These are phyloP conservation scores for Bagarius yarrelli DNA, from an alignment of 2,113 vertebrate species.

Conservation along the genomic window DNA sequence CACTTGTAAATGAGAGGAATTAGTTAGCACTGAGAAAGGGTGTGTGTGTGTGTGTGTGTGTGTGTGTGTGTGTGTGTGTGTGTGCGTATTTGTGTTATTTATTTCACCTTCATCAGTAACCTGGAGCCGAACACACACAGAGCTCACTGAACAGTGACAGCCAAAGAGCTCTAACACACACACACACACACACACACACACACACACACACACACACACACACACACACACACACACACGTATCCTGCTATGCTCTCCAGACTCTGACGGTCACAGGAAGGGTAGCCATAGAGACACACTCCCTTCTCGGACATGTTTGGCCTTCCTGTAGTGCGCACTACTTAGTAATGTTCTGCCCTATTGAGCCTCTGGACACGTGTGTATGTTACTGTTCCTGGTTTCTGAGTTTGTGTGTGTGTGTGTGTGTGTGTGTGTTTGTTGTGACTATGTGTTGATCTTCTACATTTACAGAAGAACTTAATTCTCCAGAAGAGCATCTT, in stretches of 20 bases:
- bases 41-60: conserved; percentile 25
- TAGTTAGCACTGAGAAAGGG: conserved; percentile 33
- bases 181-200: conserved; percentile 36
- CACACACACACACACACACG: conserved; percentile 36
- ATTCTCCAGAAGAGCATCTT: too few relatives aligned
- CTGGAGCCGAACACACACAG: conserved; percentile 51
- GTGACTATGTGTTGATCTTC: neutral
- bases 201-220: conserved; percentile 38
- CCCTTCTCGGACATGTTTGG: conserved; percentile 26
- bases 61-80: conserved; percentile 34
- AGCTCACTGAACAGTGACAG: conserved; percentile 47
- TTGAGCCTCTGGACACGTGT: neutral
- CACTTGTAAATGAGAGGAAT: conserved; percentile 40
- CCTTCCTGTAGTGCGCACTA: conserved; percentile 38
- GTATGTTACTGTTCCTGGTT: too few relatives aligned
- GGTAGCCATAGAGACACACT: conserved; percentile 49
- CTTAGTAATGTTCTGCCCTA: conserved; percentile 26
- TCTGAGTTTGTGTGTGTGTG: conserved; percentile 28
- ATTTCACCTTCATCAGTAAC: conserved; percentile 55
- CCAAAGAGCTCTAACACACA: conserved; percentile 32
- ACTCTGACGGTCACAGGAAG: conserved; percentile 60
- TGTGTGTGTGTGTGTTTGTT: conserved; percentile 27
- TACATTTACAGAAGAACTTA: too few relatives aligned
- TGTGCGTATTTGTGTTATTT: conserved; percentile 31
- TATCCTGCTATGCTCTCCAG: conserved; percentile 52